A percentile compares a stretch with the other conserved stretches of the same genome.
Conservation (phyloP, 1,140 invertebrate genomes). For the Aphelinus certus region DNA sequence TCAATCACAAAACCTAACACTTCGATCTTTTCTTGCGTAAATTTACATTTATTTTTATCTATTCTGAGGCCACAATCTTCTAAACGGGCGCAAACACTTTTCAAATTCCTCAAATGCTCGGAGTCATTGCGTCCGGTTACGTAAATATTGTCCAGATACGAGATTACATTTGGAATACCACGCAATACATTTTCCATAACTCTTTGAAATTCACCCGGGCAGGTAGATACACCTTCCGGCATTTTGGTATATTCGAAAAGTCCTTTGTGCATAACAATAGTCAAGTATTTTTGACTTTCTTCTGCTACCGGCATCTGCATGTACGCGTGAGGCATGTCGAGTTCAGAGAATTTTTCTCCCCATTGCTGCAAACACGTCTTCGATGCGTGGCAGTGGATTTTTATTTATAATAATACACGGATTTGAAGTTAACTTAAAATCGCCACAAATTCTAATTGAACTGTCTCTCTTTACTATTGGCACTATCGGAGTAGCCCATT, state of each 20-base stretch:
- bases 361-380: conserved; percentile 34
- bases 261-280: conserved; percentile 48
- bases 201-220: conserved; percentile 60
- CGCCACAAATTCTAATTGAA: conserved; percentile 48
- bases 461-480: conserved; percentile 57
- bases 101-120: conserved; percentile 27
- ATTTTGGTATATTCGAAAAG: conserved; percentile 49
- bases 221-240: conserved; percentile 48
- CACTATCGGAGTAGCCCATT: conserved; percentile 62
- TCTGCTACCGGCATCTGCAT: conserved; percentile 36
- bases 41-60: conserved; percentile 28
- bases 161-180: conserved; percentile 42
- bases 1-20: conserved; percentile 52
- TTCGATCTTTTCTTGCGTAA: conserved; percentile 31
- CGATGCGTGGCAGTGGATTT: not conserved
- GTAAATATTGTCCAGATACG: conserved; percentile 38
- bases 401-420: not conserved
- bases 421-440: not conserved
- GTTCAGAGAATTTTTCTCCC: conserved; percentile 20
- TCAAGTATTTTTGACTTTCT: conserved; percentile 24
- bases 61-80: conserved; percentile 25
- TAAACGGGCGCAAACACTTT: conserved; percentile 38
- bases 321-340: conserved; percentile 32
- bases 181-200: conserved; percentile 56
- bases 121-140: conserved; percentile 19